Percentiles rank a stretch among this genome's conserved stretches.
phyloP scores from a whole-genome alignment of 2,797 vertebrate genomes.

The Eleutherodactylus coqui region DNA sequence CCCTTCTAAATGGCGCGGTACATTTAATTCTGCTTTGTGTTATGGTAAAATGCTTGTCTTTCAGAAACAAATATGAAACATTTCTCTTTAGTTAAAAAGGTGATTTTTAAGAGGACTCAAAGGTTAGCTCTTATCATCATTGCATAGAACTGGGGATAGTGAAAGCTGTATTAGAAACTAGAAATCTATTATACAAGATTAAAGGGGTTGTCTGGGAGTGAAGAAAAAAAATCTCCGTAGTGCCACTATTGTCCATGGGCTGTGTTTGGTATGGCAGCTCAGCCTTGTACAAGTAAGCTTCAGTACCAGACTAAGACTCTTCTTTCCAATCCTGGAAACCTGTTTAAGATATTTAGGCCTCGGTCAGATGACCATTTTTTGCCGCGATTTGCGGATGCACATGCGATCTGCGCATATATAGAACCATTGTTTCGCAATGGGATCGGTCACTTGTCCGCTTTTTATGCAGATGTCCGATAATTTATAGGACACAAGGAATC shows the following conservation, averaged over 20 bases:
- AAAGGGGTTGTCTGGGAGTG: neutral
- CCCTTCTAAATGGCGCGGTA: neutral
- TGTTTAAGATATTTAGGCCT: neutral
- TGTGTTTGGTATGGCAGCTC: too few species aligned
- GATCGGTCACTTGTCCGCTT: too few species aligned
- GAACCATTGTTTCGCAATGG: too few species aligned
- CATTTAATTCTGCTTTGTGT: conserved; percentile 16
- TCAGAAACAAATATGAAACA: conserved; percentile 23
- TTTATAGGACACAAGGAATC: too few species aligned
- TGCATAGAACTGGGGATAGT: neutral
- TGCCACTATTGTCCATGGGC: too few species aligned
- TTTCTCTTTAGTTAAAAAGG: conserved; percentile 2
- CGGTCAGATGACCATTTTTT: too few species aligned
- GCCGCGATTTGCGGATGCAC: too few species aligned
- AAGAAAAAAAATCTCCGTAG: neutral
- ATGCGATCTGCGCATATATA: too few species aligned
- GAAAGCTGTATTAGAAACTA: neutral
- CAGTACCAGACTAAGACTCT: neutral
- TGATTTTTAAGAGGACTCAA: neutral
- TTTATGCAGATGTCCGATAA: too few species aligned
- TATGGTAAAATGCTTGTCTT: conserved; percentile 26
- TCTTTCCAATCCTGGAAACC: neutral
- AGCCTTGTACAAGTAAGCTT: too few species aligned
- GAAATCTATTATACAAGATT: neutral
- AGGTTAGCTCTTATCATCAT: neutral